Conservation (phyloP, 2,888 invertebrate genomes). For the Flexamia atlantica region DNA sequence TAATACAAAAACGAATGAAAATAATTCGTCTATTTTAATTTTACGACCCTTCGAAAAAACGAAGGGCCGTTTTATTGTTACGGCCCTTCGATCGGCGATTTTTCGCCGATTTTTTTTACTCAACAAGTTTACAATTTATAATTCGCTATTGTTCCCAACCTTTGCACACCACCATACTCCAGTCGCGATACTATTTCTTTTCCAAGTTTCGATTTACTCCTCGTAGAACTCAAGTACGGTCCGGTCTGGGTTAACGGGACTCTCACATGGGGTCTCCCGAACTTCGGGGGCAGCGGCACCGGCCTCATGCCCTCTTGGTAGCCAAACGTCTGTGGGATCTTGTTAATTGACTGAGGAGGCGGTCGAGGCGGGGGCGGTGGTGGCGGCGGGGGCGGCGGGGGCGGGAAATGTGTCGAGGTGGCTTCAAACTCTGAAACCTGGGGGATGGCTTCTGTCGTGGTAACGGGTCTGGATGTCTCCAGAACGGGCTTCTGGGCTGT, state of each 20-base stretch:
- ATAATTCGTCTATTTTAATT: no score
- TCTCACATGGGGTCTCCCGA: not conserved
- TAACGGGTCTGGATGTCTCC: not conserved
- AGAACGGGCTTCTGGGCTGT: not conserved
- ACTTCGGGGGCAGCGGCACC: not conserved
- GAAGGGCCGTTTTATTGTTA: no score
- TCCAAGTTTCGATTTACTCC: not conserved
- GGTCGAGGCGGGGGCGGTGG: not conserved
- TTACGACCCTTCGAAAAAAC: no score
- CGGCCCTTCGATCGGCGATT: no score
- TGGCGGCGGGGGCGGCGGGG: conserved; percentile 10
- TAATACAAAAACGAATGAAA: no score
- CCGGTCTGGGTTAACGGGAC: not conserved
- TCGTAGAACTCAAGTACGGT: not conserved
- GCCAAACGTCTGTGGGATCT: not conserved
- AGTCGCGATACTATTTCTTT: not conserved
- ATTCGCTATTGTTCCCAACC: no score
- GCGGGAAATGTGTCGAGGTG: conserved; percentile 2
- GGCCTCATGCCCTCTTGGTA: not conserved
- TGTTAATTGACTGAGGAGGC: conserved; percentile 7
- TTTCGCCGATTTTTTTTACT: no score
- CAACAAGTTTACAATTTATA: no score
- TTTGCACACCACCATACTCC: no score
- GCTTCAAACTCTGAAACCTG: not conserved
- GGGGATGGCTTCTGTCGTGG: not conserved